Conservation (phyloP, 1,140 invertebrate genomes). For the Ceratina australensis region DNA sequence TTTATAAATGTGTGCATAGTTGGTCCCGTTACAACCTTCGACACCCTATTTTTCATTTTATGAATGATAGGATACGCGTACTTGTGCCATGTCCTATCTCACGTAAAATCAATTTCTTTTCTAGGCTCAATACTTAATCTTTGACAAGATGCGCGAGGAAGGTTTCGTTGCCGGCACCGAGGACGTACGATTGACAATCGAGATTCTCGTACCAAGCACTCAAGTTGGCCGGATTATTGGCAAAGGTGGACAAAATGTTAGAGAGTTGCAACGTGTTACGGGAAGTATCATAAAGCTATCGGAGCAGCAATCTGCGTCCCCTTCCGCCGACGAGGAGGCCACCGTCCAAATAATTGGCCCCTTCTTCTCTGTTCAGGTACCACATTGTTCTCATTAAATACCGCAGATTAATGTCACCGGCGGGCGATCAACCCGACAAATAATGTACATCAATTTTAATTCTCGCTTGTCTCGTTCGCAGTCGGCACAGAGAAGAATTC, state of each 20-base stretch:
- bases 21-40: constrained; percentile 61
- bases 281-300: constrained; percentile 97
- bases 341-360: constrained; percentile 96
- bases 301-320: constrained; percentile 87
- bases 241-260: constrained; percentile 97
- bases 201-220: constrained; percentile 94
- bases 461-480: constrained; percentile 76
- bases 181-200: constrained; percentile 94
- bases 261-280: constrained; percentile 96
- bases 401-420: background rate
- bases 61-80: background rate
- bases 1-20: constrained; percentile 21
- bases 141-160: constrained; percentile 97
- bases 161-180: constrained; percentile 94
- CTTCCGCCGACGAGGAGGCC: constrained; percentile 89
- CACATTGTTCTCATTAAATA: background rate
- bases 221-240: constrained; percentile 97
- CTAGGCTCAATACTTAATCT: constrained; percentile 97
- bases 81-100: too few species aligned
- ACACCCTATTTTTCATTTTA: constrained; percentile 49
- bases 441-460: background rate
- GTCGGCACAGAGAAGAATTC: constrained; percentile 95
- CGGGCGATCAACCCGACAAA: background rate
- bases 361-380: constrained; percentile 95
- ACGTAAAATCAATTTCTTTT: constrained; percentile 29